phyloP scores from a whole-genome alignment of 2,113 vertebrate genomes.

The Pyxicephalus adspersus region DNA sequence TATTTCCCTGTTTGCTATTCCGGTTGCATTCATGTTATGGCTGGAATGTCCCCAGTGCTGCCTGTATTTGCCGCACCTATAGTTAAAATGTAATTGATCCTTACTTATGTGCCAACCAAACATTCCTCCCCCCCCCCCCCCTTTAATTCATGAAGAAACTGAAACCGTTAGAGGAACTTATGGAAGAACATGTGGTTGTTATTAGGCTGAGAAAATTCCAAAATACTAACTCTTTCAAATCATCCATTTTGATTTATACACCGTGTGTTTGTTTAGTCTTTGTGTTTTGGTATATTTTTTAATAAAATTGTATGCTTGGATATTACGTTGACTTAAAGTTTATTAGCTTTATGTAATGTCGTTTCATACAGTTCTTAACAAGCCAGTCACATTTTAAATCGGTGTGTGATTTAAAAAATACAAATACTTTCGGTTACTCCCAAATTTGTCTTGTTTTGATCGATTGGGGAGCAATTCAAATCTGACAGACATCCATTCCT shows the following conservation, averaged over 20 bases:
- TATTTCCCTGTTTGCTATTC: not conserved
- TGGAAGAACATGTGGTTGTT: constrained; percentile 8
- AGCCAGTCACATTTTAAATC: too few relatives aligned
- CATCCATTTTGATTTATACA: not conserved
- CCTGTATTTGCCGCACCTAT: constrained; percentile 1
- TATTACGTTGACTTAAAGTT: too few relatives aligned
- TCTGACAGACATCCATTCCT: too few relatives aligned
- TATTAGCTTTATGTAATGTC: too few relatives aligned
- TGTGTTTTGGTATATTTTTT: too few relatives aligned
- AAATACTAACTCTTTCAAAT: not conserved
- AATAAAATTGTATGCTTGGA: too few relatives aligned
- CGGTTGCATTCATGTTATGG: not conserved
- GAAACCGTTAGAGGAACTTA: constrained; percentile 6
- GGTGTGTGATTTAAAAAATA: too few relatives aligned
- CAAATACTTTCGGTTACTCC: too few relatives aligned
- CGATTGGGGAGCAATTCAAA: too few relatives aligned
- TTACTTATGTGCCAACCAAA: not conserved
- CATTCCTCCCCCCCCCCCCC: too few relatives aligned
- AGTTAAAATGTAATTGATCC: constrained; percentile 14
- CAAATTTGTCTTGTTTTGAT: too few relatives aligned
- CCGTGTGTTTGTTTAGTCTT: not conserved
- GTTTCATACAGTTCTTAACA: too few relatives aligned
- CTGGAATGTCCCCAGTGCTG: not conserved
- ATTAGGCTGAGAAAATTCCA: constrained; percentile 1
- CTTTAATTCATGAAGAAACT: constrained; percentile 12